These are phyloP conservation scores for Coccyzus lansbergi DNA, from an alignment of 2,797 vertebrate species.

Conservation along the genomic window DNA sequence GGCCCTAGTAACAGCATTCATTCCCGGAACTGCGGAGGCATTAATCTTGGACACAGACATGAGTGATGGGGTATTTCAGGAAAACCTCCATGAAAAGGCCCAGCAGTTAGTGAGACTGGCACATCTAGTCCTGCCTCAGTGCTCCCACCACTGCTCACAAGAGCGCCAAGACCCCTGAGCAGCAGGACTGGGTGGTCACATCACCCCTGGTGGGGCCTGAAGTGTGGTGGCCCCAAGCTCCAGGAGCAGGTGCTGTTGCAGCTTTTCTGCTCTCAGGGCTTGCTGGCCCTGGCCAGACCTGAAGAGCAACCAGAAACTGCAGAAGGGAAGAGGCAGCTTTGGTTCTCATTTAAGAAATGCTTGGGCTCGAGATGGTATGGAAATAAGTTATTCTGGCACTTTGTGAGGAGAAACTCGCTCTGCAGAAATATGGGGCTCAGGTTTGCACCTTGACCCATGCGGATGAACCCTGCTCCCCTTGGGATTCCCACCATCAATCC, in stretches of 20 bases:
- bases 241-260: not conserved
- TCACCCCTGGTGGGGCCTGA: no score
- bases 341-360: not conserved
- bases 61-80: not conserved
- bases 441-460: not conserved
- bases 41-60: not conserved
- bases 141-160: not conserved
- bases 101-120: not conserved
- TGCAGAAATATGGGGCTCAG: not conserved
- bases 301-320: not conserved
- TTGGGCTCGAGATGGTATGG: not conserved
- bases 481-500: not conserved
- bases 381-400: fast-evolving
- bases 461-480: not conserved
- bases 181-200: no score
- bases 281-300: not conserved
- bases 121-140: not conserved
- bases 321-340: not conserved
- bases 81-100: not conserved
- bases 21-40: not conserved
- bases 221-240: not conserved
- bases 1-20: not conserved
- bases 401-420: not conserved
- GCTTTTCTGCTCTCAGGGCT: not conserved
- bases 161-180: fast-evolving